A percentile compares a stretch with the other conserved stretches of the same genome.
Conservation (phyloP, 2,888 invertebrate genomes). For the Spodoptera exigua region DNA sequence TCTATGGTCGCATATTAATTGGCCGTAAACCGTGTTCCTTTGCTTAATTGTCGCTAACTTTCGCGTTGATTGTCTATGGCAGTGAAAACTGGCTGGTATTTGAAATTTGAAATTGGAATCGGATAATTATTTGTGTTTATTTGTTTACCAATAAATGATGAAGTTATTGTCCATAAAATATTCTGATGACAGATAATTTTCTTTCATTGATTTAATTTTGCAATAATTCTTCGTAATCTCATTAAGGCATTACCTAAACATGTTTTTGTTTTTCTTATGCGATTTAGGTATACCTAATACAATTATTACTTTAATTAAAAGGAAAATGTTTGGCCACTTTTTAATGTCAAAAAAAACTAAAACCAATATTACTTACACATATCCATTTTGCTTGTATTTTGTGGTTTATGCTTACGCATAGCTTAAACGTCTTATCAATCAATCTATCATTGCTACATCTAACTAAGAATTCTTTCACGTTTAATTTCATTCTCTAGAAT, state of each 20-base stretch:
- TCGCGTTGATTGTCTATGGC: slow-evolving; percentile 18
- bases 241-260: no score
- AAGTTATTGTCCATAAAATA: slow-evolving; percentile 17
- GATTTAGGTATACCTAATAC: no score
- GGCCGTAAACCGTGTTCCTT: slow-evolving; percentile 31
- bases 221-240: no score
- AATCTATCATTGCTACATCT: no score
- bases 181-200: slow-evolving; percentile 8
- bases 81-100: slow-evolving; percentile 23
- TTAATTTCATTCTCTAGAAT: background rate
- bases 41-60: slow-evolving; percentile 39
- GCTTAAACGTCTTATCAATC: no score
- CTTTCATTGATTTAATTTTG: slow-evolving; percentile 1
- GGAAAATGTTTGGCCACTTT: no score
- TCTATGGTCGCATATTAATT: slow-evolving; percentile 43
- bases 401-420: no score
- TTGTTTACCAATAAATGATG: slow-evolving; percentile 9
- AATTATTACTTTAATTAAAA: no score
- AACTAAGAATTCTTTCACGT: background rate
- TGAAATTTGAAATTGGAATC: slow-evolving; percentile 37
- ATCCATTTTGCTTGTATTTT: no score
- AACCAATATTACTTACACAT: no score
- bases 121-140: slow-evolving; percentile 14
- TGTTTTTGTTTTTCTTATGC: no score
- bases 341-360: no score